phyloP scores from a whole-genome alignment of 2,113 vertebrate species.

The Microtus richardsoni region DNA sequence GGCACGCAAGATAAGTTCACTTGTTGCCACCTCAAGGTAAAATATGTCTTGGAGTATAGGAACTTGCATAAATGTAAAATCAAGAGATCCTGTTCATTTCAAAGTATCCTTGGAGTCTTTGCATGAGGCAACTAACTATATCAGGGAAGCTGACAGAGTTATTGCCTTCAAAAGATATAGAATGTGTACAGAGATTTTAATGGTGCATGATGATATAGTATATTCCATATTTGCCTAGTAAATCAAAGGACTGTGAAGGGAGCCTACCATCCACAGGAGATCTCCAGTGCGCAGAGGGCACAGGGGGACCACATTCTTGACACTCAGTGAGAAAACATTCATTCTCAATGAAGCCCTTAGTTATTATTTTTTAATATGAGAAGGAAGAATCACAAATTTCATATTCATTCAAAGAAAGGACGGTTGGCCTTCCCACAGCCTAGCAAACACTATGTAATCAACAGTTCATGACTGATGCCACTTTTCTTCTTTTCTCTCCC shows the following conservation, averaged over 20 bases:
- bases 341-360: neutral
- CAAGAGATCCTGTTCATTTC: neutral
- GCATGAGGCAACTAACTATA: neutral
- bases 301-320: neutral
- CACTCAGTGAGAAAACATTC: neutral
- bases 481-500: neutral
- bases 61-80: slow-evolving; percentile 8
- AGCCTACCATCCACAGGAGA: neutral
- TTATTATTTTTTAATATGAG: neutral
- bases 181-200: neutral
- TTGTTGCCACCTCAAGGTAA: neutral
- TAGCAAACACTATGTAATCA: neutral
- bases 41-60: neutral
- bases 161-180: neutral
- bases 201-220: neutral
- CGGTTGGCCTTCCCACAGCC: fast-evolving
- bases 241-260: neutral
- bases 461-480: neutral
- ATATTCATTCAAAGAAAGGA: neutral
- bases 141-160: neutral
- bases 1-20: neutral
- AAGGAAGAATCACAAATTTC: neutral
- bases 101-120: neutral
- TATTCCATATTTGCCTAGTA: neutral
- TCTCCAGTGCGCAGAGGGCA: neutral